These are phyloP conservation scores for Cheilosia impressa DNA, from an alignment of 2,888 invertebrate species.

Conservation along the genomic window DNA sequence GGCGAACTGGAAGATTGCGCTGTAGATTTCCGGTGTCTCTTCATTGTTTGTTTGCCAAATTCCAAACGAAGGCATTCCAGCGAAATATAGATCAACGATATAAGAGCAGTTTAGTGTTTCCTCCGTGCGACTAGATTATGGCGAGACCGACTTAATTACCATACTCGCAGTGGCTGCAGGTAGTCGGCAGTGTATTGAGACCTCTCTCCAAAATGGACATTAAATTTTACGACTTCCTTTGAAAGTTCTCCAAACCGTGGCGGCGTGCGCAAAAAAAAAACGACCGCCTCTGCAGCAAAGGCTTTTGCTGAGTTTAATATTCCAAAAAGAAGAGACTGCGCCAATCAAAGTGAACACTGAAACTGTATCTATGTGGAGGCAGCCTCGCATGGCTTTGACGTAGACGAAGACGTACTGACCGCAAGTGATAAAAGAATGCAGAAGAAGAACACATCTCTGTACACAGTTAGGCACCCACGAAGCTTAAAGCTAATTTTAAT, in stretches of 20 bases:
- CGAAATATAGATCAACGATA: constrained; percentile 6
- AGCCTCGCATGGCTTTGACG: constrained; percentile 40
- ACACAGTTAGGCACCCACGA: neutral
- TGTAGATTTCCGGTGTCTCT: constrained; percentile 27
- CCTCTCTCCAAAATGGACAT: constrained; percentile 40
- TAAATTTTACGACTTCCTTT: constrained; percentile 71
- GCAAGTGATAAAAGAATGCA: constrained; percentile 31
- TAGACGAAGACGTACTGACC: constrained; percentile 61
- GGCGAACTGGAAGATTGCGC: neutral
- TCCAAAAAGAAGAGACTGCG: constrained; percentile 49
- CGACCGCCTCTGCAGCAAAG: constrained; percentile 2
- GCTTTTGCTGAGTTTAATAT: constrained; percentile 47
- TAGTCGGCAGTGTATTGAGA: neutral
- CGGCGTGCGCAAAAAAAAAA: constrained; percentile 27
- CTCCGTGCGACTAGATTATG: neutral
- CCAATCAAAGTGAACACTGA: constrained; percentile 49
- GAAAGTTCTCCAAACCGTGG: constrained; percentile 65
- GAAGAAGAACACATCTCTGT: constrained; percentile 1
- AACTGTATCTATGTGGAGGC: constrained; percentile 32
- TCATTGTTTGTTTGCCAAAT: constrained; percentile 24
- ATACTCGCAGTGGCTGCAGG: neutral
- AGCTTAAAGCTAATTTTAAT: constrained; percentile 32
- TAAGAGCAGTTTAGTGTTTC: constrained; percentile 9
- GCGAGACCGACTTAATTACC: constrained; percentile 40
- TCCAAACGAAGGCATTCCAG: constrained; percentile 17